These are phyloP conservation scores for Neodiprion virginianus DNA, from an alignment of 1,140 invertebrate species.

Conservation along the genomic window DNA sequence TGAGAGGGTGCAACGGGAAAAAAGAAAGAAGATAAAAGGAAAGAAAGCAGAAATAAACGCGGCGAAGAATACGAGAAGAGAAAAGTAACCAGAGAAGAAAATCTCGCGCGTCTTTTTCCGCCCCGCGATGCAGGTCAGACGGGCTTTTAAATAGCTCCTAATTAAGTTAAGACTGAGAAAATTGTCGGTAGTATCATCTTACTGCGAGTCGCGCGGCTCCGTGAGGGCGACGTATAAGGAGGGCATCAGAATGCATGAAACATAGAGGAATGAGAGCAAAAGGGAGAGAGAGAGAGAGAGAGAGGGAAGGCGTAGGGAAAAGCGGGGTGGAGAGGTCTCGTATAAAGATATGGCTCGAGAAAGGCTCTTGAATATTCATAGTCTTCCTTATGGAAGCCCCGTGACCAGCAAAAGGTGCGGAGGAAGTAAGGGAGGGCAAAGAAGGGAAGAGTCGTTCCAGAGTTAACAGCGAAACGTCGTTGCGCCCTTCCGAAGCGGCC, in stretches of 20 bases:
- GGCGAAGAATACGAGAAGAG: constrained; percentile 3
- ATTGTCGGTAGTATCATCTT: background rate
- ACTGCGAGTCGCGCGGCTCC: background rate
- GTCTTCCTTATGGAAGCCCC: background rate
- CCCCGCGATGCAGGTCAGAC: constrained; percentile 5
- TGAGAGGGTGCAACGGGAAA: background rate
- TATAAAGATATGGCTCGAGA: constrained; percentile 13
- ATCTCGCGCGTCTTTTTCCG: constrained; percentile 18
- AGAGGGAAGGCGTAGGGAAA: background rate
- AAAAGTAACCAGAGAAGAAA: no score
- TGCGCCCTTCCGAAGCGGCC: background rate
- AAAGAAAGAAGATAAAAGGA: background rate
- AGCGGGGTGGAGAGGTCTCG: background rate
- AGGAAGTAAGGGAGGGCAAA: background rate
- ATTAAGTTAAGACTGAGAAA: constrained; percentile 5
- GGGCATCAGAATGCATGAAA: constrained; percentile 21
- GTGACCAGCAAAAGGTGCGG: background rate
- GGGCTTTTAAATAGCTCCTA: constrained; percentile 10
- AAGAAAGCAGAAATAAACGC: constrained; percentile 5
- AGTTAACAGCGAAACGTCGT: background rate
- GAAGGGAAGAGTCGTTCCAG: background rate
- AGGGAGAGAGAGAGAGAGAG: background rate
- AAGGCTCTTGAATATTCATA: constrained; percentile 11
- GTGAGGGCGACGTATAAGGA: constrained; percentile 7
- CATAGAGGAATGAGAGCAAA: background rate